Conservation (phyloP, 2,888 invertebrate genomes). For the Melanophora roralis region DNA sequence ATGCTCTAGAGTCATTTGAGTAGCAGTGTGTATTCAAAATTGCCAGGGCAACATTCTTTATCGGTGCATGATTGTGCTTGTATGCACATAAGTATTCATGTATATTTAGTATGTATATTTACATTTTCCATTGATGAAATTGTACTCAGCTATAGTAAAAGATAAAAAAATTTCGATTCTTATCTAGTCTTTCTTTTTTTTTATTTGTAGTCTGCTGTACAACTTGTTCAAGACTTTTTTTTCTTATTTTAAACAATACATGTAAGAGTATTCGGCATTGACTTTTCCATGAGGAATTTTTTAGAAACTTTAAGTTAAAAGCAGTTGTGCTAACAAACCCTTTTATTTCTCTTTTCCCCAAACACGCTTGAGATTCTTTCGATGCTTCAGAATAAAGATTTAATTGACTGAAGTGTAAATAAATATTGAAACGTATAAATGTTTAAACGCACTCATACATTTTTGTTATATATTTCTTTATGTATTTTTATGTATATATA, state of each 20-base stretch:
- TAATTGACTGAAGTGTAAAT: conserved; percentile 41
- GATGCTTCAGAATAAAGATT: conserved; percentile 24
- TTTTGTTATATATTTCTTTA: background rate
- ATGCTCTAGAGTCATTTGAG: conserved; percentile 55
- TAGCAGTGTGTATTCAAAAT: conserved; percentile 49
- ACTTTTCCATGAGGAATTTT: conserved; percentile 49
- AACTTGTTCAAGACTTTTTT: conserved; percentile 29
- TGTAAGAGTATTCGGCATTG: conserved; percentile 29
- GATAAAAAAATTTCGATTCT: conserved; percentile 2
- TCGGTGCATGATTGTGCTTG: background rate
- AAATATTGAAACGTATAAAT: background rate
- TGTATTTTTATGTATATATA: background rate
- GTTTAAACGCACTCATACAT: too few species aligned
- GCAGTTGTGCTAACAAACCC: conserved; percentile 42
- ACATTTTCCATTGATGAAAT: conserved; percentile 48
- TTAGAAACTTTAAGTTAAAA: conserved; percentile 45
- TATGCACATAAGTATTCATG: background rate
- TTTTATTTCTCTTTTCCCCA: conserved; percentile 32
- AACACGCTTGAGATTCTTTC: conserved; percentile 33
- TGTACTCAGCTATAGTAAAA: conserved; percentile 26
- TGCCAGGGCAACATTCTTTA: conserved; percentile 36
- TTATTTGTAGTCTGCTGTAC: conserved; percentile 15
- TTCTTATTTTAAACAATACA: conserved; percentile 28
- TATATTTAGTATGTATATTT: conserved; percentile 43
- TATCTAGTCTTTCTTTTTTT: conserved; percentile 11